Percentiles rank a stretch among this genome's conserved stretches.
Conservation (phyloP, 2,888 invertebrate species). For the Chymomyza procnemis region DNA sequence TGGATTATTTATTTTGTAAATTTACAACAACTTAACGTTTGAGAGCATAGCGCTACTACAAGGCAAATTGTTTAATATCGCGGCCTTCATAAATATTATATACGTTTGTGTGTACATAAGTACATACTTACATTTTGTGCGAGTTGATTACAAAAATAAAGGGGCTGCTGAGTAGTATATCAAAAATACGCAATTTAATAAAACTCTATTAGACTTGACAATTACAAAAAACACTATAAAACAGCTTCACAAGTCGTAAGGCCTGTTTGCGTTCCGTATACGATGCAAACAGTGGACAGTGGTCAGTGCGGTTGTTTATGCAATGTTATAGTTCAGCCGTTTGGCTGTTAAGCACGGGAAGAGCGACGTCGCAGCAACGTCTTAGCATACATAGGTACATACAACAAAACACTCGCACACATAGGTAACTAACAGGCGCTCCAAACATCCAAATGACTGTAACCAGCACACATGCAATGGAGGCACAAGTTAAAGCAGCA, state of each 20-base stretch:
- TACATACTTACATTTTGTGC: conserved; percentile 8
- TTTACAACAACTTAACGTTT: background rate
- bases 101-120: too few relatives aligned
- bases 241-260: background rate
- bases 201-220: background rate
- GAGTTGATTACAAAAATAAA: conserved; percentile 30
- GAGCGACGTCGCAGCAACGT: conserved; percentile 24
- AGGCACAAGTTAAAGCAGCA: conserved; percentile 74
- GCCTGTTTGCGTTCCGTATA: conserved; percentile 3
- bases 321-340: conserved; percentile 62
- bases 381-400: conserved; percentile 34
- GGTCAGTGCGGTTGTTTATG: conserved; percentile 54
- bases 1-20: background rate
- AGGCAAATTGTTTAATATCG: background rate
- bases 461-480: conserved; percentile 74
- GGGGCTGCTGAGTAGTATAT: background rate
- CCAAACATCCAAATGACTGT: conserved; percentile 74
- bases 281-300: conserved; percentile 54
- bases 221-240: background rate
- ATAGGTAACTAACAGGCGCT: conserved; percentile 2
- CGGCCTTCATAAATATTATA: background rate
- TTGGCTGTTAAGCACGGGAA: conserved; percentile 1
- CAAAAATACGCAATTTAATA: background rate
- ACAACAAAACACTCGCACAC: background rate
- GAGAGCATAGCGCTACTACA: background rate